These are phyloP conservation scores for Spilosoma lubricipeda DNA, from an alignment of 2,888 invertebrate genomes.

Conservation along the genomic window DNA sequence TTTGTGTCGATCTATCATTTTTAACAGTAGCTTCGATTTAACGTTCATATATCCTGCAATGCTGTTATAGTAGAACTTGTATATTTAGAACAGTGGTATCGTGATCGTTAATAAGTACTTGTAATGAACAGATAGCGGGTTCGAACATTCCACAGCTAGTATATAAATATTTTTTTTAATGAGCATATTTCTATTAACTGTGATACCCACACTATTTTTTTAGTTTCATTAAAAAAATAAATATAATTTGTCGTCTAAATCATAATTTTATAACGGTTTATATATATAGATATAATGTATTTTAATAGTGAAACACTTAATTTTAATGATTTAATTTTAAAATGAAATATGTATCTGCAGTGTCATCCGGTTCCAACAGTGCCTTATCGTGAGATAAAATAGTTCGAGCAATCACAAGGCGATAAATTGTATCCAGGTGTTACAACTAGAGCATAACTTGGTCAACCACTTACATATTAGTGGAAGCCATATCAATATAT, in stretches of 20 bases:
- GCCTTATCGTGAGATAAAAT: neutral
- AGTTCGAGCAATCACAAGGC: neutral
- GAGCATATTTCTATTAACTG: neutral
- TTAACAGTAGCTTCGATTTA: no score
- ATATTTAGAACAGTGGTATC: neutral
- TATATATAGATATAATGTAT: neutral
- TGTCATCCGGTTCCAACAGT: slow-evolving; percentile 1
- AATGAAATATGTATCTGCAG: slow-evolving; percentile 16
- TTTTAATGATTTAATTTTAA: neutral
- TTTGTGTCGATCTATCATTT: no score
- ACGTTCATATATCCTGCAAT: neutral
- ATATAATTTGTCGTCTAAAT: neutral
- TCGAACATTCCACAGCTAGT: neutral
- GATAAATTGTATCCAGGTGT: slow-evolving; percentile 11
- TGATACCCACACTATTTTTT: neutral
- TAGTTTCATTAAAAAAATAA: neutral
- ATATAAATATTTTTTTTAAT: neutral
- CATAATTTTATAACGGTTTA: neutral
- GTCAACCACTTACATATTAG: slow-evolving; percentile 6
- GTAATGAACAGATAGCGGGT: neutral
- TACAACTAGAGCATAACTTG: slow-evolving; percentile 8
- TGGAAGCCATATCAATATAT: slow-evolving; percentile 11
- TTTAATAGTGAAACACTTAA: neutral
- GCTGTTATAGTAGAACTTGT: neutral
- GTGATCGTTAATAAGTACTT: neutral